Percentiles rank a stretch among this genome's conserved stretches.
Conservation (phyloP, 2,113 vertebrate genomes). For the Peromyscus leucopus region DNA sequence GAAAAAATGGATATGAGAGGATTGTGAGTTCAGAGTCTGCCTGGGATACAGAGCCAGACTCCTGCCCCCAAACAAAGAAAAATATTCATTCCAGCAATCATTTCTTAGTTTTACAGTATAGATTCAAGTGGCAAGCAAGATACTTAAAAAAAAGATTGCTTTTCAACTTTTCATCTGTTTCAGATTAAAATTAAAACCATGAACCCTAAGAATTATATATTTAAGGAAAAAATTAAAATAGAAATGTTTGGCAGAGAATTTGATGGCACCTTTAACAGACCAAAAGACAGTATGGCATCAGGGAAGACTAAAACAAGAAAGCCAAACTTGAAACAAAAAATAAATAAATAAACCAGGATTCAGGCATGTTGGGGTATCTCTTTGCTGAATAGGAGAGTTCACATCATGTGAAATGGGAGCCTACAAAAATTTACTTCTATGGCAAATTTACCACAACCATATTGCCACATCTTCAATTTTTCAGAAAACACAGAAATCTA, state of each 20-base stretch:
- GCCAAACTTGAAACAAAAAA: not conserved
- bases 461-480: constrained; percentile 8
- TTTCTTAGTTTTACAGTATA: constrained; percentile 72
- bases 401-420: not conserved
- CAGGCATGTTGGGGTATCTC: not conserved
- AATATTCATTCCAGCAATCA: constrained; percentile 66
- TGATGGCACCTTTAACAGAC: not conserved
- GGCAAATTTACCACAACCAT: not conserved
- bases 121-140: constrained; percentile 24
- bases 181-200: constrained; percentile 69
- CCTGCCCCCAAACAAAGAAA: not conserved
- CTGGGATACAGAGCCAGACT: not conserved
- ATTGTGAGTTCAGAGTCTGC: not conserved
- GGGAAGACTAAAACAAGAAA: not conserved
- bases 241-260: not conserved
- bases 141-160: constrained; percentile 47
- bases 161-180: constrained; percentile 78
- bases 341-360: not conserved
- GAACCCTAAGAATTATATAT: constrained; percentile 45
- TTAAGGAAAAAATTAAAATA: not conserved
- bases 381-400: not conserved
- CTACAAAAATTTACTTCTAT: not conserved
- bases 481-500: not conserved
- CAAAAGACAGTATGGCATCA: not conserved
- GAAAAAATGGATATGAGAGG: not conserved